A percentile compares a stretch with the other conserved stretches of the same genome.
Evolutionary conservation across 2,797 vertebrate species (phyloP).

Genomic region (Mallotus villosus): DNA sequence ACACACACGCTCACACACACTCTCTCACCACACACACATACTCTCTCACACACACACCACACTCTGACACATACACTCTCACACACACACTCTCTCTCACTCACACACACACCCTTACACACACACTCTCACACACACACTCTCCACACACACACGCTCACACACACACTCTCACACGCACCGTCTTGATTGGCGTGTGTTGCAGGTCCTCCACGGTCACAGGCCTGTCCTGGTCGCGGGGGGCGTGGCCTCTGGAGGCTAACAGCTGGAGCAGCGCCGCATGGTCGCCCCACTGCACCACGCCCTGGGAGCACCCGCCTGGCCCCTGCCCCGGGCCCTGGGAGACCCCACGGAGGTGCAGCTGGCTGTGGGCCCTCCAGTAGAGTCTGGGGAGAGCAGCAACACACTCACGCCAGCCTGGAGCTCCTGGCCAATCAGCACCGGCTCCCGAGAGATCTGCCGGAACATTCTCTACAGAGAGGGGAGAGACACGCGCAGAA

Average conservation of each 20-base stretch:
- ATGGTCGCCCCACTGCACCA: slow-evolving; percentile 60
- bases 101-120: neutral
- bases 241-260: slow-evolving; percentile 71
- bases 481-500: neutral
- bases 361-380: slow-evolving; percentile 77
- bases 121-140: slow-evolving; percentile 5
- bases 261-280: slow-evolving; percentile 79
- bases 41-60: slow-evolving; percentile 12
- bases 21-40: slow-evolving; percentile 11
- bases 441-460: slow-evolving; percentile 80
- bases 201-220: slow-evolving; percentile 80
- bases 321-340: slow-evolving; percentile 43
- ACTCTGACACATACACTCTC: slow-evolving; percentile 19
- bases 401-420: slow-evolving; percentile 84
- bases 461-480: slow-evolving; percentile 77
- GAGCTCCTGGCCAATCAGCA: slow-evolving; percentile 84
- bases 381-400: slow-evolving; percentile 83
- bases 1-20: neutral
- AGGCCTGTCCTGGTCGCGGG: slow-evolving; percentile 70
- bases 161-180: slow-evolving; percentile 48
- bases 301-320: slow-evolving; percentile 50
- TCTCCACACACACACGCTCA: neutral
- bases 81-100: too few species aligned
- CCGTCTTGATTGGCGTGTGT: slow-evolving; percentile 82
- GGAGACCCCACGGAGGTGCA: slow-evolving; percentile 49